Evolutionary conservation across 64 coral and sea anemone genomes (phyloP).

Genomic region (Actinia equina): DNA sequence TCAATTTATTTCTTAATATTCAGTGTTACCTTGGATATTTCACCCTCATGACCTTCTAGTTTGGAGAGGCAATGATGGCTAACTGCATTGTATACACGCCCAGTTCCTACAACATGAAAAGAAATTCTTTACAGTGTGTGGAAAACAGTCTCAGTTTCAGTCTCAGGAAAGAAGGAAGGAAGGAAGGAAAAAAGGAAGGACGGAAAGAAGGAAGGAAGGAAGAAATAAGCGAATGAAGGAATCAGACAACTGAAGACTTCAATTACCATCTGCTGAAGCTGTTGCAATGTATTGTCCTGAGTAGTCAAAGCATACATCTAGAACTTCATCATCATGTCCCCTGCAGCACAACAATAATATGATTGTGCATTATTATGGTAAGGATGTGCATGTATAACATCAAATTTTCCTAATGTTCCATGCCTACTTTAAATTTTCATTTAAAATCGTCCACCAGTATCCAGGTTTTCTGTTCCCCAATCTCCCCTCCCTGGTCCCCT

Average conservation of each 20-base stretch:
- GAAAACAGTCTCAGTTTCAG: too few relatives aligned
- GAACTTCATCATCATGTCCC: constrained; percentile 93
- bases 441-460: too few relatives aligned
- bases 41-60: constrained; percentile 96
- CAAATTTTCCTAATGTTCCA: too few relatives aligned
- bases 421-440: too few relatives aligned
- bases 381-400: too few relatives aligned
- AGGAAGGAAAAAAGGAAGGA: not conserved
- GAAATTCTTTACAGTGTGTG: not conserved
- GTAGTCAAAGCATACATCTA: constrained; percentile 88
- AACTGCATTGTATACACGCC: constrained; percentile 86
- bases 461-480: too few relatives aligned
- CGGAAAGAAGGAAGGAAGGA: not conserved
- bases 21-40: constrained; percentile 87
- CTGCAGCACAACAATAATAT: constrained; percentile 27
- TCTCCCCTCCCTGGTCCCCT: too few relatives aligned
- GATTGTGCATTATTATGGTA: too few relatives aligned
- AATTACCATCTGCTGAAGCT: constrained; percentile 90
- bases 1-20: not conserved
- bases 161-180: too few relatives aligned
- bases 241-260: not conserved
- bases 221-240: not conserved
- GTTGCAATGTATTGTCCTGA: constrained; percentile 87
- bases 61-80: constrained; percentile 92
- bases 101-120: constrained; percentile 65